These are phyloP conservation scores for Lacerta bilineata DNA, from an alignment of 2,797 vertebrate species.

Conservation along the genomic window DNA sequence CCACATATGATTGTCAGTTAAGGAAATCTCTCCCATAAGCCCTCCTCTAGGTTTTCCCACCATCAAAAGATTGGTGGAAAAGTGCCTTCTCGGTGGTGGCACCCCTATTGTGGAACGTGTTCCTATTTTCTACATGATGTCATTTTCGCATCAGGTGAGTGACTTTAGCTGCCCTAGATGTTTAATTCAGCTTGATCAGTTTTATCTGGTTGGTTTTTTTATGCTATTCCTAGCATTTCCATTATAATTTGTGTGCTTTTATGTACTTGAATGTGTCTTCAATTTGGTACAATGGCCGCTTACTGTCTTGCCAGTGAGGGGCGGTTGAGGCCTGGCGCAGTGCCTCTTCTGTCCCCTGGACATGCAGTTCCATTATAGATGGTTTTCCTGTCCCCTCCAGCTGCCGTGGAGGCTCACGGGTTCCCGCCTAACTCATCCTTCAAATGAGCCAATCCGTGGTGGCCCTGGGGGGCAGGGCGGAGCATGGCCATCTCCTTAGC, in stretches of 20 bases:
- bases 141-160: not conserved
- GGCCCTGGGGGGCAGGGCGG: no score
- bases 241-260: not conserved
- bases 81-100: not conserved
- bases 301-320: no score
- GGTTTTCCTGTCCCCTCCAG: no score
- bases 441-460: no score
- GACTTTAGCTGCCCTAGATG: no score
- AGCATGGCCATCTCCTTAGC: no score
- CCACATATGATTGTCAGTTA: not conserved
- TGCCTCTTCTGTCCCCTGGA: no score
- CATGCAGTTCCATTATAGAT: no score
- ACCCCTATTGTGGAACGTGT: not conserved
- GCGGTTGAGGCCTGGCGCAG: no score
- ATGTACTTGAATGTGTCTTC: not conserved
- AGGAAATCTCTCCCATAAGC: not conserved
- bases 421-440: no score
- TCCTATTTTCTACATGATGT: not conserved
- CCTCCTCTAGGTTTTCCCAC: not conserved
- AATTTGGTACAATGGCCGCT: not conserved
- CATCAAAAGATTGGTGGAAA: not conserved
- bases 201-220: not conserved
- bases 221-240: not conserved
- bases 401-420: no score
- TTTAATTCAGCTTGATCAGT: not conserved